These are phyloP conservation scores for Arctia plantaginis DNA, from an alignment of 2,888 invertebrate species.

Conservation along the genomic window DNA sequence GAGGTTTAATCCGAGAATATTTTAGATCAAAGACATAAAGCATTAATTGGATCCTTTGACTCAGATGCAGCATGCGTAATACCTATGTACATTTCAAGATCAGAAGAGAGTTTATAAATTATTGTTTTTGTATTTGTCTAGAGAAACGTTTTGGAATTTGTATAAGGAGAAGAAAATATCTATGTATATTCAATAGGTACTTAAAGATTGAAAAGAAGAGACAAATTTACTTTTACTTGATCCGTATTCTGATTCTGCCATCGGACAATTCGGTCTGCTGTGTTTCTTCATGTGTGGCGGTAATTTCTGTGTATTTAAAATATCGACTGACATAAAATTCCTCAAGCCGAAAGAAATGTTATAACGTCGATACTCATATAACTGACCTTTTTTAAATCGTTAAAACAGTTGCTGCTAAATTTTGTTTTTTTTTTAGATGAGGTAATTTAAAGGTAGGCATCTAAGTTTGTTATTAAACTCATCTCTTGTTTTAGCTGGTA, in stretches of 20 bases:
- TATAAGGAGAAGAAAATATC: too few species aligned
- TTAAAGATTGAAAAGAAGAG: too few species aligned
- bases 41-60: background rate
- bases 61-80: background rate
- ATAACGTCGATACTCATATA: too few species aligned
- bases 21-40: background rate
- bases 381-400: too few species aligned
- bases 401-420: too few species aligned
- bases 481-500: slow-evolving; percentile 56
- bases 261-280: background rate
- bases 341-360: background rate
- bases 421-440: too few species aligned
- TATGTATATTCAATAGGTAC: too few species aligned
- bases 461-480: background rate
- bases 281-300: background rate
- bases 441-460: too few species aligned
- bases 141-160: background rate
- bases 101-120: too few species aligned
- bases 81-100: background rate
- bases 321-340: too few species aligned
- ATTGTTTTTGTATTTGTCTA: background rate
- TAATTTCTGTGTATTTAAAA: background rate
- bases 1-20: background rate
- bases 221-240: background rate
- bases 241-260: background rate